A percentile compares a stretch with the other conserved stretches of the same genome.
Evolutionary conservation across 2,888 invertebrate genomes (phyloP).

Genomic region (Calameuta pallipes): DNA sequence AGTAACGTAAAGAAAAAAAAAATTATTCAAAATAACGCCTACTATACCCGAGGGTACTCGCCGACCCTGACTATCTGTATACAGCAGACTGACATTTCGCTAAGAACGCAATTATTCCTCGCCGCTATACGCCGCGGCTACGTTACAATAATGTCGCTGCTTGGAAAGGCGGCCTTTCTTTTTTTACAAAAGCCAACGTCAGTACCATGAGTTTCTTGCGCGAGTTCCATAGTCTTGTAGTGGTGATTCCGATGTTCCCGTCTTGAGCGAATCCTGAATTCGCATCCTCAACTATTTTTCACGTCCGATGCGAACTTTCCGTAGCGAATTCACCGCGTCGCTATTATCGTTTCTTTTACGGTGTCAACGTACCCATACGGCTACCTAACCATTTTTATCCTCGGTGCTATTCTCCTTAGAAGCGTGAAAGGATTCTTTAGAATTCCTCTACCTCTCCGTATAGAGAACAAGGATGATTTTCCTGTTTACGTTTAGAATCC

Average conservation of each 20-base stretch:
- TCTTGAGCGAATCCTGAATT: background rate
- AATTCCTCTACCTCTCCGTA: background rate
- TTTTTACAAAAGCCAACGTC: slow-evolving; percentile 18
- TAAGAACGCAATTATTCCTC: background rate
- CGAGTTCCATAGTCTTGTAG: slow-evolving; percentile 38
- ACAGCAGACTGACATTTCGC: background rate
- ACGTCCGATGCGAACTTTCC: slow-evolving; percentile 31
- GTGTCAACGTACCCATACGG: background rate
- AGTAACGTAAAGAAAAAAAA: background rate
- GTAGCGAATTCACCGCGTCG: slow-evolving; percentile 39
- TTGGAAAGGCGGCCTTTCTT: slow-evolving; percentile 5
- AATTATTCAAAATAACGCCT: background rate
- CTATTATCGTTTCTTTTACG: slow-evolving; percentile 47
- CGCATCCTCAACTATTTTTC: background rate
- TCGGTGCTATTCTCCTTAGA: background rate
- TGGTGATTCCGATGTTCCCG: background rate
- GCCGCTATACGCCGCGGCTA: background rate
- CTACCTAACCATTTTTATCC: background rate
- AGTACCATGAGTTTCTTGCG: slow-evolving; percentile 32
- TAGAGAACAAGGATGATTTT: background rate
- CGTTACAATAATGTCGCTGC: slow-evolving; percentile 2
- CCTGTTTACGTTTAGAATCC: background rate
- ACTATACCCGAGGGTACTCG: background rate
- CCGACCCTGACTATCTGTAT: background rate
- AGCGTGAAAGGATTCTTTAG: background rate